A percentile compares a stretch with the other conserved stretches of the same genome.
Evolutionary conservation across 1,140 invertebrate species (phyloP).

Genomic region (Macrobrachium nipponense): DNA sequence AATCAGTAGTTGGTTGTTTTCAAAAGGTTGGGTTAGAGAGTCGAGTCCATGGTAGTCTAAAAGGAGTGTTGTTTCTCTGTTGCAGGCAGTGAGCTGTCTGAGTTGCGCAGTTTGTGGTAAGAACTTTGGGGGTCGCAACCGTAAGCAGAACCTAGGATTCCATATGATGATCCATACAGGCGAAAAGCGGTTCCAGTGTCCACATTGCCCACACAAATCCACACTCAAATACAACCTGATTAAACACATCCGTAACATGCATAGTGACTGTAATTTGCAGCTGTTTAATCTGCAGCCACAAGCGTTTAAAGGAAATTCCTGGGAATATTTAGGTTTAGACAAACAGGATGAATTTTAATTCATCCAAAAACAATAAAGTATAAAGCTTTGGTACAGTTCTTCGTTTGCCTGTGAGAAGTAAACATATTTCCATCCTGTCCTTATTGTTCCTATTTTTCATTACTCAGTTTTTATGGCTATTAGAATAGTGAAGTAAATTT

Average conservation of each 20-base stretch:
- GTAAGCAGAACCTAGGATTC: constrained; percentile 55
- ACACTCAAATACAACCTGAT: constrained; percentile 65
- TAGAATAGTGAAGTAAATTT: constrained; percentile 7
- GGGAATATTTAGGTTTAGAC: background rate
- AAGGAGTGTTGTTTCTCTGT: constrained; percentile 37
- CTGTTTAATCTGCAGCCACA: background rate
- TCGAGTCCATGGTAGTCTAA: too few relatives aligned
- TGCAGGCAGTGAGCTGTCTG: constrained; percentile 53
- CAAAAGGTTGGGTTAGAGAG: background rate
- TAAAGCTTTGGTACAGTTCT: too few relatives aligned
- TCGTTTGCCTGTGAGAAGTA: too few relatives aligned
- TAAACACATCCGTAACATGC: constrained; percentile 51
- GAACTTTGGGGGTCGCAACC: constrained; percentile 55
- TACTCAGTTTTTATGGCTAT: background rate
- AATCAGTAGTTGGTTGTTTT: background rate
- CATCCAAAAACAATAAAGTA: too few relatives aligned
- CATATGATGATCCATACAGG: constrained; percentile 64
- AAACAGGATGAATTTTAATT: background rate
- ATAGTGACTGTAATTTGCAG: constrained; percentile 19
- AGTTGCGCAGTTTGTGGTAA: constrained; percentile 53
- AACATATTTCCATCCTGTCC: background rate
- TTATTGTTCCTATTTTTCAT: background rate
- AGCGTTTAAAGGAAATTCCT: background rate
- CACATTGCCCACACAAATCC: constrained; percentile 76
- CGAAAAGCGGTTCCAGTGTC: constrained; percentile 74